phyloP scores from a whole-genome alignment of 1,140 invertebrate species.

The Thaumetopoea pityocampa region DNA sequence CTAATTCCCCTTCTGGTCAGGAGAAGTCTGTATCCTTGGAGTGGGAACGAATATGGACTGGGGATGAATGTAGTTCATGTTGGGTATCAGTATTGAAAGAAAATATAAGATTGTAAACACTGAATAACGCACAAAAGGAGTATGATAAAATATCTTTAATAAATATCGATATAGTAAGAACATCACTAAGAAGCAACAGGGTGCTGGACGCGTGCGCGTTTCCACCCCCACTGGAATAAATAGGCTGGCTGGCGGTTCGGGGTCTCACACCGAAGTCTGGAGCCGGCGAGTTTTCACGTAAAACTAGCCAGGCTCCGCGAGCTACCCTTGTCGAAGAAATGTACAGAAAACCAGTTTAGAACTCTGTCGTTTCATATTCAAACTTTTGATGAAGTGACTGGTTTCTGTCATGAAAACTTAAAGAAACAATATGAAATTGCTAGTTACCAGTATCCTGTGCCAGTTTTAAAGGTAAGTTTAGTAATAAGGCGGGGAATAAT shows the following conservation, averaged over 20 bases:
- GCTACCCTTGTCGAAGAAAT: constrained; percentile 34
- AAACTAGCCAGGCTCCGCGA: constrained; percentile 13
- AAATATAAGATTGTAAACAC: too few species aligned
- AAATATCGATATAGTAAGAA: constrained; percentile 29
- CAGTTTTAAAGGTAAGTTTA: constrained; percentile 6
- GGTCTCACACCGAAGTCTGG: constrained; percentile 47
- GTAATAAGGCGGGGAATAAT: too few species aligned
- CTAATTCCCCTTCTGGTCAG: too few species aligned
- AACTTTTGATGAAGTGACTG: constrained; percentile 20
- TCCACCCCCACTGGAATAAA: constrained; percentile 55
- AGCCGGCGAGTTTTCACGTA: constrained; percentile 21
- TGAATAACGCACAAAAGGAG: too few species aligned
- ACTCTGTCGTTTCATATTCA: constrained; percentile 1
- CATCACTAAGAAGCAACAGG: constrained; percentile 66
- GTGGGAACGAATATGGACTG: too few species aligned
- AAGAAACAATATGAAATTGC: neutral
- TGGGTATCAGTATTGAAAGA: too few species aligned
- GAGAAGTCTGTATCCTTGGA: too few species aligned
- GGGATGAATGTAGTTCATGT: too few species aligned
- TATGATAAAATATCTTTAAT: constrained; percentile 14
- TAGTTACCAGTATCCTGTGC: constrained; percentile 18
- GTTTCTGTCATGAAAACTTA: constrained; percentile 14
- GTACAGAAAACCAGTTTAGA: constrained; percentile 31
- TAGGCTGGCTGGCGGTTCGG: constrained; percentile 37
- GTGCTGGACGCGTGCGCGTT: constrained; percentile 69